These are phyloP conservation scores for Emydura subglobosa DNA, from an alignment of 2,113 vertebrate genomes.

Conservation along the genomic window DNA sequence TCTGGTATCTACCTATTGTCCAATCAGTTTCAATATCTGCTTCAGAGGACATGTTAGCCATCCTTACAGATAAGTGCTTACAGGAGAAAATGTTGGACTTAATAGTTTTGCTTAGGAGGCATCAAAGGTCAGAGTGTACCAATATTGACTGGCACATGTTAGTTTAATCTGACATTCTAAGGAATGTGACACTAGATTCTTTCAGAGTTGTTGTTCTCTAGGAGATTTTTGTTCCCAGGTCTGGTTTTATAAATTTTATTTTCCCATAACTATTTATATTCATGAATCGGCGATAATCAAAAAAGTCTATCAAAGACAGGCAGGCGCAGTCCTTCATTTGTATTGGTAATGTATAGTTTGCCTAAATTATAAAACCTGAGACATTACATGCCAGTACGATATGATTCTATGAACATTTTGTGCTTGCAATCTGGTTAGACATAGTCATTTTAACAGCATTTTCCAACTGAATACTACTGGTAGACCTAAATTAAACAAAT, in stretches of 20 bases:
- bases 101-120: slow-evolving; percentile 96
- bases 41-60: slow-evolving; percentile 93
- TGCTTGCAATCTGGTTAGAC: neutral
- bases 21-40: slow-evolving; percentile 97
- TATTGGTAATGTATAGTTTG: slow-evolving; percentile 6
- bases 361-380: slow-evolving; percentile 65
- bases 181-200: slow-evolving; percentile 85
- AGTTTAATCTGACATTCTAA: slow-evolving; percentile 91
- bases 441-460: neutral
- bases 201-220: slow-evolving; percentile 81
- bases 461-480: neutral
- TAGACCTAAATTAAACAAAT: slow-evolving; percentile 21
- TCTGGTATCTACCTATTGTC: slow-evolving; percentile 95
- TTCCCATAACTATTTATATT: slow-evolving; percentile 82
- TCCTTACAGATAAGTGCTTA: slow-evolving; percentile 95
- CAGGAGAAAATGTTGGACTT: slow-evolving; percentile 94
- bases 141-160: slow-evolving; percentile 95
- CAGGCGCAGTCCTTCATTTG: slow-evolving; percentile 57
- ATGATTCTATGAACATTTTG: neutral
- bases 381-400: neutral
- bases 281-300: slow-evolving; percentile 80
- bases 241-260: slow-evolving; percentile 82
- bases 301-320: slow-evolving; percentile 68
- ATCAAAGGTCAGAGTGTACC: slow-evolving; percentile 93
- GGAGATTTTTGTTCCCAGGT: slow-evolving; percentile 79